Conservation (phyloP, 2,888 invertebrate genomes). For the Neuroscelio doddi region DNA sequence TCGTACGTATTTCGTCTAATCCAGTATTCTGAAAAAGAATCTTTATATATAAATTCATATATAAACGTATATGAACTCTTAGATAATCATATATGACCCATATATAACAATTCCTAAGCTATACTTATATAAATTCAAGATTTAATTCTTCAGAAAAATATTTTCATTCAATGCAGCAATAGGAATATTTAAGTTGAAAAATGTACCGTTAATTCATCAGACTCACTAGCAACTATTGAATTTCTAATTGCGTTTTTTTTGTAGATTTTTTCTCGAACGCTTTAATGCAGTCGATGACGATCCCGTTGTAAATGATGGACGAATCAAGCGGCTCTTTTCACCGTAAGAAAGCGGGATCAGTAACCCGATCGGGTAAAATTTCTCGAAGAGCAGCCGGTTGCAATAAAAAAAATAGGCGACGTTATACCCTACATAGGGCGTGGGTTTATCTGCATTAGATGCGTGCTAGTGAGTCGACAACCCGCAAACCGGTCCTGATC, state of each 20-base stretch:
- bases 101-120: no score
- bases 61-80: no score
- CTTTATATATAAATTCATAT: no score
- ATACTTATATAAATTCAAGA: no score
- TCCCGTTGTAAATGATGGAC: slow-evolving; percentile 11
- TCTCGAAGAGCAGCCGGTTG: not conserved
- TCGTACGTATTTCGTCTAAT: no score
- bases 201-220: slow-evolving; percentile 19
- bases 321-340: slow-evolving; percentile 12
- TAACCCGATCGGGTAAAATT: slow-evolving; percentile 2
- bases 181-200: no score
- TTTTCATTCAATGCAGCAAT: no score
- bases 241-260: slow-evolving; percentile 39
- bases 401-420: slow-evolving; percentile 4
- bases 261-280: no score
- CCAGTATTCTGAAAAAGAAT: no score
- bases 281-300: not conserved
- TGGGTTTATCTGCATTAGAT: slow-evolving; percentile 56
- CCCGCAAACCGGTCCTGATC: slow-evolving; percentile 60
- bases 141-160: no score
- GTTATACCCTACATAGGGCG: slow-evolving; percentile 48
- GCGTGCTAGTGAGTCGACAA: slow-evolving; percentile 59
- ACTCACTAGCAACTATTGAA: not conserved
- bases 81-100: no score
- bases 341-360: slow-evolving; percentile 5